Evolutionary conservation across 30 jellyfish, hydroid and myxozoan genomes (phyloP).

Genomic region (Pelagia noctiluca): DNA sequence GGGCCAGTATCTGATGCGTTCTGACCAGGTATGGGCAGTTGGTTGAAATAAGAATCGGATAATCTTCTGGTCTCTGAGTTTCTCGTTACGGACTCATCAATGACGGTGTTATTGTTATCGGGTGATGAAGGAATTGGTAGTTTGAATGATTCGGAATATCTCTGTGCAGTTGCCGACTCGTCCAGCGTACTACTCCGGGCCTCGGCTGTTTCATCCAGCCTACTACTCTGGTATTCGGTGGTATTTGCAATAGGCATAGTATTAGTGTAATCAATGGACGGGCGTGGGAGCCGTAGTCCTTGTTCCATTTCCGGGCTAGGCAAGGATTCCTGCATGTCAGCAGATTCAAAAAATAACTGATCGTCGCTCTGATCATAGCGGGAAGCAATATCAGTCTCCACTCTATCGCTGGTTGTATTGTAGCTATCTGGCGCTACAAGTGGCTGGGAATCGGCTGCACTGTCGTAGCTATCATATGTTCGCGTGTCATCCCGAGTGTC

Average conservation of each 20-base stretch:
- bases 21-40: not conserved
- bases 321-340: not conserved
- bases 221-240: too few relatives aligned
- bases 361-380: not conserved
- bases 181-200: not conserved
- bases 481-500: not conserved
- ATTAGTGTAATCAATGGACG: not conserved
- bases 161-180: not conserved
- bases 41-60: not conserved
- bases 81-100: not conserved
- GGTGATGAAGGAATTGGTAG: slow-evolving; percentile 5
- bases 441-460: not conserved
- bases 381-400: not conserved
- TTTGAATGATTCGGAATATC: not conserved
- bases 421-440: too few relatives aligned
- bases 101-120: not conserved
- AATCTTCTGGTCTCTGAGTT: not conserved
- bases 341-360: not conserved
- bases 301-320: not conserved
- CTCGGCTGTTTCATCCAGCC: too few relatives aligned
- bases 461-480: not conserved
- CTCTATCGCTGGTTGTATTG: not conserved
- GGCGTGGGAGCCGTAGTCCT: not conserved
- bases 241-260: not conserved
- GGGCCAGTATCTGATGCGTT: not conserved